Evolutionary conservation across 2,888 invertebrate species (phyloP).

Genomic region (Caenorhabditis virilis): DNA sequence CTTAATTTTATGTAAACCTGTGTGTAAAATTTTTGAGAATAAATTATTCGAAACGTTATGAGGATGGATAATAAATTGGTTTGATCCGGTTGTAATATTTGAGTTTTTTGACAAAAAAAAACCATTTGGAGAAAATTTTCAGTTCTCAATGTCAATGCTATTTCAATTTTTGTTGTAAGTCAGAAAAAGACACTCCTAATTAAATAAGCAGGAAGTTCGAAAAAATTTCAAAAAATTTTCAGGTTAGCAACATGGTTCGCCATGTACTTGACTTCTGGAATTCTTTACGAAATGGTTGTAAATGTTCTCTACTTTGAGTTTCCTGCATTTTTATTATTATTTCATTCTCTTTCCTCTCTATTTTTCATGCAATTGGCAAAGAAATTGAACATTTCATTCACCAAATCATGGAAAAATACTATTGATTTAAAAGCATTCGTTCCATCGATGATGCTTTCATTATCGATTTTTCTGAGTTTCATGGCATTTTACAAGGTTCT

Average conservation of each 20-base stretch:
- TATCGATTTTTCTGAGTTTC: constrained; percentile 9
- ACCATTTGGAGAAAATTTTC: neutral
- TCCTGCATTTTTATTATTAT: constrained; percentile 12
- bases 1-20: constrained; percentile 5
- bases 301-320: constrained; percentile 21
- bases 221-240: no score
- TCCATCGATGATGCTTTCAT: constrained; percentile 8
- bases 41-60: no score
- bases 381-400: neutral
- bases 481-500: constrained; percentile 9
- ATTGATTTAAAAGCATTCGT: constrained; percentile 18
- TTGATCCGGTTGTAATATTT: neutral
- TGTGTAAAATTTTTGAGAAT: neutral
- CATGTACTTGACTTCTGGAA: constrained; percentile 10
- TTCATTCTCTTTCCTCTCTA: constrained; percentile 11
- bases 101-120: neutral
- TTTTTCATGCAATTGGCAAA: constrained; percentile 6
- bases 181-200: neutral
- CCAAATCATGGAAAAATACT: constrained; percentile 9
- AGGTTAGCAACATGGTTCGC: no score
- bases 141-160: neutral
- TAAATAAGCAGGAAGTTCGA: no score
- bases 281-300: constrained; percentile 22
- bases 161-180: neutral
- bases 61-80: no score